Conservation (phyloP, 1,140 invertebrate species). For the Nixonia krombeini region DNA sequence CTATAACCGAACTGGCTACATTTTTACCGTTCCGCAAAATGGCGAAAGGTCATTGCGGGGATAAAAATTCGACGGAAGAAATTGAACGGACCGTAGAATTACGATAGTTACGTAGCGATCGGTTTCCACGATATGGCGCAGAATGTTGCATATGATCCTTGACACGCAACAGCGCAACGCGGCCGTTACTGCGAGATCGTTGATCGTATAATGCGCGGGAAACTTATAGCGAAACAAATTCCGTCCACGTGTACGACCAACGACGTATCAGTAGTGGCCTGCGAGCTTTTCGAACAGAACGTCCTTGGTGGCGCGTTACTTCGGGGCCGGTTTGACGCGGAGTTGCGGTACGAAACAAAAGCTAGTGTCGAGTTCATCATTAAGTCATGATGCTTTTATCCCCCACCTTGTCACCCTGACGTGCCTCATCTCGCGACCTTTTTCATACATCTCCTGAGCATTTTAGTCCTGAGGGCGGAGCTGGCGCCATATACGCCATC, state of each 20-base stretch:
- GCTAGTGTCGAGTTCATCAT: conserved; percentile 58
- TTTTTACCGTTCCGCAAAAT: too few relatives aligned
- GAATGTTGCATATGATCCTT: too few relatives aligned
- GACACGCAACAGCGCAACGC: too few relatives aligned
- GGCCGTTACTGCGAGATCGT: conserved; percentile 34
- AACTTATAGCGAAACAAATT: conserved; percentile 46
- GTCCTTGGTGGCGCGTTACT: too few relatives aligned
- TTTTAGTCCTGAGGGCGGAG: conserved; percentile 26
- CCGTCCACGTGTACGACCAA: too few relatives aligned
- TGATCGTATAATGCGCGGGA: conserved; percentile 25
- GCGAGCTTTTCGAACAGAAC: conserved; percentile 32
- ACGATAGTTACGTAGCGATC: conserved; percentile 33
- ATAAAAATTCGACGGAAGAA: too few relatives aligned
- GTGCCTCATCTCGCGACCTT: conserved; percentile 31
- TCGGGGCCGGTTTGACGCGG: too few relatives aligned
- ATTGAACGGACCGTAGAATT: too few relatives aligned
- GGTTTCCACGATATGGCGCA: conserved; percentile 6
- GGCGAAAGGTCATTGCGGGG: too few relatives aligned
- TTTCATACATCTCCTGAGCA: conserved; percentile 34
- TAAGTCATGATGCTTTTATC: conserved; percentile 70
- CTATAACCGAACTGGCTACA: too few relatives aligned
- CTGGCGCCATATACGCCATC: too few relatives aligned
- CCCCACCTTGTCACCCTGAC: conserved; percentile 51
- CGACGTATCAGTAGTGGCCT: conserved; percentile 31
- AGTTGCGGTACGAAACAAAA: background rate